Conservation (phyloP, 2,797 vertebrate species). For the Chelidonichthys spinosus region DNA sequence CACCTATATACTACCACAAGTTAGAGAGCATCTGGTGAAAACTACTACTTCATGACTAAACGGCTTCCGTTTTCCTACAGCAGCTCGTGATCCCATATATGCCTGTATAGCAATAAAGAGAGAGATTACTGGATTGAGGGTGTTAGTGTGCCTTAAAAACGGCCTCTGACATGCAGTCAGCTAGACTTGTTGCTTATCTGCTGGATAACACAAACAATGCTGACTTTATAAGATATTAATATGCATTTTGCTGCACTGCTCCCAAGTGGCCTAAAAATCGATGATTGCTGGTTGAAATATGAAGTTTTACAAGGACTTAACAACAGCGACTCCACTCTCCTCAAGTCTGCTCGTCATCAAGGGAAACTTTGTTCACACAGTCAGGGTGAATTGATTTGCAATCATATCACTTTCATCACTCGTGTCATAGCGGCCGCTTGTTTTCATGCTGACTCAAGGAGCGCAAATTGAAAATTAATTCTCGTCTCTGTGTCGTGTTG, state of each 20-base stretch:
- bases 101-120: not conserved
- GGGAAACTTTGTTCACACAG: not conserved
- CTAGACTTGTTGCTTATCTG: too few relatives aligned
- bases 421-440: not conserved
- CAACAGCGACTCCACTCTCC: not conserved
- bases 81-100: too few relatives aligned
- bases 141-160: too few relatives aligned
- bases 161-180: too few relatives aligned
- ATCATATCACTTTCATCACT: not conserved
- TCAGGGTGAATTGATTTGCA: not conserved
- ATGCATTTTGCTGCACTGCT: not conserved
- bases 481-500: slow-evolving; percentile 15
- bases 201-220: too few relatives aligned
- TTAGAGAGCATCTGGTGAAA: not conserved
- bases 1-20: too few relatives aligned
- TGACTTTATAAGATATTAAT: not conserved
- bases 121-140: not conserved
- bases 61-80: not conserved
- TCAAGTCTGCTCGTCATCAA: not conserved
- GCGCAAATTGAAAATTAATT: slow-evolving; percentile 37
- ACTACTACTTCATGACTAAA: not conserved
- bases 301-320: not conserved
- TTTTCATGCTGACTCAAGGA: slow-evolving; percentile 29
- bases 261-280: not conserved
- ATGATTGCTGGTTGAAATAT: not conserved